phyloP scores from a whole-genome alignment of 2,113 vertebrate genomes.

The Microcebus murinus region DNA sequence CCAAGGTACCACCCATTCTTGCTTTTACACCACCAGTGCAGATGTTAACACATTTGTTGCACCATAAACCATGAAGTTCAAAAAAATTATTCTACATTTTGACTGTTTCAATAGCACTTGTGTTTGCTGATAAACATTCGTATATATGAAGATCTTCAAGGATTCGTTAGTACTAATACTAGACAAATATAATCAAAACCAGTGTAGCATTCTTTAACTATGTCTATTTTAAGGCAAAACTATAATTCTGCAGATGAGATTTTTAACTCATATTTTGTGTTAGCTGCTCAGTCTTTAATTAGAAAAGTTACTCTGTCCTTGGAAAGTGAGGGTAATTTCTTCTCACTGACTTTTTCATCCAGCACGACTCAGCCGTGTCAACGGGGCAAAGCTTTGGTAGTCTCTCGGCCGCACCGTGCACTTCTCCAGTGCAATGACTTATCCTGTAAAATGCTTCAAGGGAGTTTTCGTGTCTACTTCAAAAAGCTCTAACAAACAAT shows the following conservation, averaged over 20 bases:
- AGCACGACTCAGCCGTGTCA: not conserved
- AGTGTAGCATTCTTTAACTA: not conserved
- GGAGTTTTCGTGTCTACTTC: not conserved
- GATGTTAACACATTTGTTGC: not conserved
- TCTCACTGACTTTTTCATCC: not conserved
- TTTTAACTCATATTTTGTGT: not conserved
- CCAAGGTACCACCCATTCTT: too few species aligned
- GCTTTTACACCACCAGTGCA: not conserved
- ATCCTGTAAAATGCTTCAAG: not conserved
- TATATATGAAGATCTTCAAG: not conserved
- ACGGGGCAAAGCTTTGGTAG: not conserved
- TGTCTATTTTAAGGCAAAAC: not conserved
- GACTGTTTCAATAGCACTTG: not conserved
- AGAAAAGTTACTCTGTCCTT: not conserved
- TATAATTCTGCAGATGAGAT: not conserved
- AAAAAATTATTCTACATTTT: not conserved
- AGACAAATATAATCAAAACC: not conserved
- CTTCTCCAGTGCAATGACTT: not conserved
- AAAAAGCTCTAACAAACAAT: not conserved
- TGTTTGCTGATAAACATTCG: not conserved
- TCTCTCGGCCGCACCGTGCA: not conserved
- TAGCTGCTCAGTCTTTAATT: not conserved
- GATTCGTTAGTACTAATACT: not conserved
- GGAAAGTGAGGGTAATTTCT: not conserved
- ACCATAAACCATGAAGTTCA: not conserved